Base-by-base conservation (phyloP, 2,113 vertebrate species). In the Synchiropus splendidus region DNA sequence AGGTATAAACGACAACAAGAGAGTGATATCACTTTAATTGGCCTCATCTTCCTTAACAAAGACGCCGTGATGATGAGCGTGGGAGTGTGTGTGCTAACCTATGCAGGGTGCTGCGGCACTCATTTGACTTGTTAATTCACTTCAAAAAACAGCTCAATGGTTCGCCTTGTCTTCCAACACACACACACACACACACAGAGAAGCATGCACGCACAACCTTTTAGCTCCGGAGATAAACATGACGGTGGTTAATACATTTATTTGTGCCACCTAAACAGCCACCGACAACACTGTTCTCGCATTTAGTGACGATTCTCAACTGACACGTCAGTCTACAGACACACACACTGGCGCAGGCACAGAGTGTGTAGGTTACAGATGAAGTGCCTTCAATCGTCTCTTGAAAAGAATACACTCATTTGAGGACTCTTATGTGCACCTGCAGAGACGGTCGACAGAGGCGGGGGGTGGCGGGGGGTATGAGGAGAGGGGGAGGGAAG, bases 71-170 rank as follows among this genome's bases (percentile, higher is more conserved):
- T 75, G 73, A 62, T 74, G 50, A 64, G 68, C 34, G 61, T 70
- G 64, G 39, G 61, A 42, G 61, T 58, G 52, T 32, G 58, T 48
- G 52, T 39, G 59, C 30, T 60, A 76, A 74, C 73, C 70, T 76
- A 74, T 72, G 59, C 70, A 69, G 67, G 58, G 58, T 67, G 60
- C 72, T 75, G 72, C 67, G 14, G 63, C 61, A 44, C 72, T 80
- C 72, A 80, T 80, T 80, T 80, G 77, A 75, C 74, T 80, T 80
- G 78, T 78, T 80, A 78, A 80, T 80, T 78, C 67, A 64, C 73
- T 64, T 79, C 76, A 27, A 79, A 67, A 79, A 66, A 60, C 64
- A 53, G 59, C 73, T 79, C 70, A 79, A 79, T 79, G 73, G 60
- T 56, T 48, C 6, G 53, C 70, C 64, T 77, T 77, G 71, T 79